Conservation (phyloP, 2,113 vertebrate genomes). For the Gambusia holbrooki region DNA sequence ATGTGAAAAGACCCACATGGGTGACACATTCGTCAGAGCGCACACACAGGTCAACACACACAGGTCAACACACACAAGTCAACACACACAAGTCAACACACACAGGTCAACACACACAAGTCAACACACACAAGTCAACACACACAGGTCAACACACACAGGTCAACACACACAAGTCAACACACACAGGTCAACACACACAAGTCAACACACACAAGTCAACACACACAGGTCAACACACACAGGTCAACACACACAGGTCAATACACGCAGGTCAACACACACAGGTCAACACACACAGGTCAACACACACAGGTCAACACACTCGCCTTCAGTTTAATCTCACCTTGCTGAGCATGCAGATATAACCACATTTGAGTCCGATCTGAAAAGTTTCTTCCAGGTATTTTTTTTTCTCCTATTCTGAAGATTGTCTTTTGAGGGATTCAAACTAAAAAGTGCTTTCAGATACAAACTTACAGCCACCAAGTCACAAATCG, state of each 20-base stretch:
- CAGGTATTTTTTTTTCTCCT: conserved; percentile 59
- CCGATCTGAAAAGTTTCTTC: conserved; percentile 45
- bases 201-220: too few species aligned
- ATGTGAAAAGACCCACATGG: neutral
- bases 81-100: too few species aligned
- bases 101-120: too few species aligned
- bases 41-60: neutral
- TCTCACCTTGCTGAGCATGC: conserved; percentile 49
- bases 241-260: too few species aligned
- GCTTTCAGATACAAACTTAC: conserved; percentile 40
- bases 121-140: too few species aligned
- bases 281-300: too few species aligned
- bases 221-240: too few species aligned
- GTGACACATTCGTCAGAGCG: neutral
- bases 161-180: too few species aligned
- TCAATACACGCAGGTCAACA: too few species aligned
- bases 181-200: too few species aligned
- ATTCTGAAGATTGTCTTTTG: conserved; percentile 59
- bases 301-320: neutral
- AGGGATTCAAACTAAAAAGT: conserved; percentile 31
- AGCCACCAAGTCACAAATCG: neutral
- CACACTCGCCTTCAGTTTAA: conserved; percentile 47
- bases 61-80: too few species aligned
- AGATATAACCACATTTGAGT: conserved; percentile 39
- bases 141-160: too few species aligned